Evolutionary conservation across 2,113 vertebrate species (phyloP).

Genomic region (Pionites leucogaster): DNA sequence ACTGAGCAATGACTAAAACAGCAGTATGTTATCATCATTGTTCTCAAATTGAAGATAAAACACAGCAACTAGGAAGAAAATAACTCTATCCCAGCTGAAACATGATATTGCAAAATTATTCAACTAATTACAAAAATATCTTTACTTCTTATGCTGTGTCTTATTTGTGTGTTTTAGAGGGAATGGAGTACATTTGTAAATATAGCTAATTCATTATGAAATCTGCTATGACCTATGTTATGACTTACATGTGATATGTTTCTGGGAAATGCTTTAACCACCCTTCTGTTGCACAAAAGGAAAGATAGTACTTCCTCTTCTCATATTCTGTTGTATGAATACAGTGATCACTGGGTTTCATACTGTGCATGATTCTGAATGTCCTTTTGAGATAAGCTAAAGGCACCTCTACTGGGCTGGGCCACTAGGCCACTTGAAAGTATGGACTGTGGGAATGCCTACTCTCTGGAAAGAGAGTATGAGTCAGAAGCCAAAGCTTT

Average conservation of each 20-base stretch:
- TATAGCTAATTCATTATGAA: neutral
- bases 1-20: neutral
- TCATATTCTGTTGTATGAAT: neutral
- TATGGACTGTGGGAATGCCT: neutral
- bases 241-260: neutral
- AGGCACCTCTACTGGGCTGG: neutral
- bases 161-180: neutral
- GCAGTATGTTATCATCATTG: neutral
- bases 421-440: neutral
- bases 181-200: neutral
- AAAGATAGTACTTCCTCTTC: neutral
- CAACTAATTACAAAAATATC: conserved; percentile 37
- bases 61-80: neutral
- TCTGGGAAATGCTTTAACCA: neutral
- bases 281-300: neutral
- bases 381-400: neutral
- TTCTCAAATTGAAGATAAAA: neutral
- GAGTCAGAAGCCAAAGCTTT: neutral
- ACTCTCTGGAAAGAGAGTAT: neutral
- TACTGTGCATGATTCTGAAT: neutral
- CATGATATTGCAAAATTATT: neutral
- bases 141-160: neutral
- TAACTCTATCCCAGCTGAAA: neutral
- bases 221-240: neutral
- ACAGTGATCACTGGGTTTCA: neutral